These are phyloP conservation scores for Brachionus paranguensis DNA, from an alignment of 1,140 invertebrate species.

Conservation along the genomic window DNA sequence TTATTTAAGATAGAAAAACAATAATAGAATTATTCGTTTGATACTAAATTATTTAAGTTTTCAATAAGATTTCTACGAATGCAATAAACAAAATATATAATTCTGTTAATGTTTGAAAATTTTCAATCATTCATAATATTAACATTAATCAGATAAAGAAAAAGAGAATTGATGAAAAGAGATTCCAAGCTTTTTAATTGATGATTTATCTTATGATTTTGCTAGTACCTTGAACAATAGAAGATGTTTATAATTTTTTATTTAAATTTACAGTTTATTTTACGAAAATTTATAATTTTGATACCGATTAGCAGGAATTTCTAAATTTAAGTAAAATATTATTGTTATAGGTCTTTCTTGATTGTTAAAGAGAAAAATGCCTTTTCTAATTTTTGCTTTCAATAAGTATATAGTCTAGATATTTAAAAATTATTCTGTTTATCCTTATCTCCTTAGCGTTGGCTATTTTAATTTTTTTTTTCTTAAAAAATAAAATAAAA, in stretches of 20 bases:
- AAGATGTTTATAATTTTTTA: not conserved
- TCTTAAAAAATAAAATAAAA: not conserved
- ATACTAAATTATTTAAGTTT: not conserved
- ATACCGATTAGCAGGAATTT: not conserved
- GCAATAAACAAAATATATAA: not conserved
- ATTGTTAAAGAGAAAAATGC: not conserved
- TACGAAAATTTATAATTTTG: not conserved
- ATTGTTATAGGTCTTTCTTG: not conserved
- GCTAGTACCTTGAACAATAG: not conserved
- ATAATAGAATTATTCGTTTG: not conserved
- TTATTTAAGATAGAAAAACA: not conserved
- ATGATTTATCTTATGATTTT: not conserved
- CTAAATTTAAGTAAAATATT: not conserved
- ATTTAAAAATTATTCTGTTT: not conserved
- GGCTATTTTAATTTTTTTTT: not conserved
- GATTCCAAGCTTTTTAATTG: not conserved
- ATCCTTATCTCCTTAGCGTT: not conserved
- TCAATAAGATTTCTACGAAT: not conserved
- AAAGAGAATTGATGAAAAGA: not conserved
- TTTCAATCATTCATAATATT: not conserved
- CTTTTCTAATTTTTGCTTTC: not conserved
- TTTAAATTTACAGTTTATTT: not conserved
- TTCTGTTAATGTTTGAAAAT: not conserved
- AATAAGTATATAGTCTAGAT: not conserved
- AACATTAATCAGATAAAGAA: slow-evolving; percentile 5